Percentiles rank a stretch among this genome's conserved stretches.
These are phyloP conservation scores for Protobothrops mucrosquamatus DNA, from an alignment of 2,113 vertebrate genomes.

Conservation along the genomic window DNA sequence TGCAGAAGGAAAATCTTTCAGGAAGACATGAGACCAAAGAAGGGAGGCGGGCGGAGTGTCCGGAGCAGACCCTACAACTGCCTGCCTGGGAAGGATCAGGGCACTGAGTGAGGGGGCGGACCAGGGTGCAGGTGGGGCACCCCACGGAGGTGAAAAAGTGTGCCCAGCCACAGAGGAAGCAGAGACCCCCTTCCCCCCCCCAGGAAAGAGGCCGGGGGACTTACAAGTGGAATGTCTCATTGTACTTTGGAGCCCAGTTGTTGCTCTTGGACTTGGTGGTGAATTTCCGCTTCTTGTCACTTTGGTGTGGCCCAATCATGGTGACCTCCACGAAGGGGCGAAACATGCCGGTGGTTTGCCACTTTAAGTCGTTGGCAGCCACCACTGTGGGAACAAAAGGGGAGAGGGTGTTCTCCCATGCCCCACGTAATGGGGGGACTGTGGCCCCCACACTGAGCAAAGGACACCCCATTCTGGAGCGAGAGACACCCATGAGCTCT, in stretches of 20 bases:
- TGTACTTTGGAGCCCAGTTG: constrained; percentile 98
- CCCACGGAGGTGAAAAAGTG: neutral
- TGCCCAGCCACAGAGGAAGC: neutral
- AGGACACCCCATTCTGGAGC: too few species aligned
- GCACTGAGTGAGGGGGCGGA: neutral
- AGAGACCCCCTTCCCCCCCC: fast-evolving
- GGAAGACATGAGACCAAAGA: neutral
- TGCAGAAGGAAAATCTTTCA: neutral
- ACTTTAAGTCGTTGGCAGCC: constrained; percentile 92
- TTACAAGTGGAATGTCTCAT: constrained; percentile 97
- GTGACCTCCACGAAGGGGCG: constrained; percentile 92
- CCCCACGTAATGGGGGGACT: neutral
- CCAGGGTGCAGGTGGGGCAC: neutral
- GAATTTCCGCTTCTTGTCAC: constrained; percentile 95
- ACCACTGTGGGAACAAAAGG: constrained; percentile 75
- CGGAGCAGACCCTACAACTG: fast-evolving
- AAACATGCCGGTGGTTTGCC: constrained; percentile 98
- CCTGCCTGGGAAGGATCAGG: neutral
- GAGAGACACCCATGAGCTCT: neutral
- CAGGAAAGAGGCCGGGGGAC: constrained; percentile 28
- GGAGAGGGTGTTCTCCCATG: neutral
- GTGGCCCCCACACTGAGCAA: neutral
- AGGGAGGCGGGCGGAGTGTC: neutral
- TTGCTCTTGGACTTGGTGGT: constrained; percentile 99
- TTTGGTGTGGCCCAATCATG: constrained; percentile 94